phyloP scores from a whole-genome alignment of 2,888 invertebrate species.

The Drosophila meridiana region DNA sequence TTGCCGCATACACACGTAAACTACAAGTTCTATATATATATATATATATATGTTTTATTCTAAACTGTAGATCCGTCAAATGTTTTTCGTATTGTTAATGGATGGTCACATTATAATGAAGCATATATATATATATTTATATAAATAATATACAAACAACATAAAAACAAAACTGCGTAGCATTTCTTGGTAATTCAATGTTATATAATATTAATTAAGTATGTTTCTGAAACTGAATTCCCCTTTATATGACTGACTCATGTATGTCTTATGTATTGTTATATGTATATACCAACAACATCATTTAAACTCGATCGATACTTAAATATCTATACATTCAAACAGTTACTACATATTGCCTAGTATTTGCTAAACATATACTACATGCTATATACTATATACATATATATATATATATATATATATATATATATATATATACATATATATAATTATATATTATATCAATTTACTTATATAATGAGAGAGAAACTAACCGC shows the following conservation, averaged over 20 bases:
- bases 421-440: constrained; percentile 10
- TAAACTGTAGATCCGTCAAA: constrained; percentile 58
- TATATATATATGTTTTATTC: constrained; percentile 23
- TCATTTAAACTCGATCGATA: constrained; percentile 70
- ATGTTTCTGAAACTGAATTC: constrained; percentile 70
- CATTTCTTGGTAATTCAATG: constrained; percentile 77
- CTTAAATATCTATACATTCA: constrained; percentile 46
- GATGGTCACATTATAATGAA: constrained; percentile 34
- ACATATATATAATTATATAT: constrained; percentile 11
- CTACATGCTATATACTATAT: constrained; percentile 41
- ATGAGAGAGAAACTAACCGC: constrained; percentile 83
- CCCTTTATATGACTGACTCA: constrained; percentile 67
- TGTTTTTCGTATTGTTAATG: constrained; percentile 70
- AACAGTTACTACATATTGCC: constrained; percentile 70
- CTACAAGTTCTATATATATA: constrained; percentile 13
- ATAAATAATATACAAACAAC: constrained; percentile 6
- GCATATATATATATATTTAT: constrained; percentile 19
- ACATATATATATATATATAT: constrained; percentile 13
- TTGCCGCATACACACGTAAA: constrained; percentile 51
- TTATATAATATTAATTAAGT: constrained; percentile 72
- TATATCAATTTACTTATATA: constrained; percentile 69
- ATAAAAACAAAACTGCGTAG: constrained; percentile 55
- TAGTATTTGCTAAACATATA: constrained; percentile 73
- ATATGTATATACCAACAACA: constrained; percentile 69
- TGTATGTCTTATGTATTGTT: constrained; percentile 80